A percentile compares a stretch with the other conserved stretches of the same genome.
Evolutionary conservation across 2,113 vertebrate species (phyloP).

Genomic region (Entomyzon cyanotis): DNA sequence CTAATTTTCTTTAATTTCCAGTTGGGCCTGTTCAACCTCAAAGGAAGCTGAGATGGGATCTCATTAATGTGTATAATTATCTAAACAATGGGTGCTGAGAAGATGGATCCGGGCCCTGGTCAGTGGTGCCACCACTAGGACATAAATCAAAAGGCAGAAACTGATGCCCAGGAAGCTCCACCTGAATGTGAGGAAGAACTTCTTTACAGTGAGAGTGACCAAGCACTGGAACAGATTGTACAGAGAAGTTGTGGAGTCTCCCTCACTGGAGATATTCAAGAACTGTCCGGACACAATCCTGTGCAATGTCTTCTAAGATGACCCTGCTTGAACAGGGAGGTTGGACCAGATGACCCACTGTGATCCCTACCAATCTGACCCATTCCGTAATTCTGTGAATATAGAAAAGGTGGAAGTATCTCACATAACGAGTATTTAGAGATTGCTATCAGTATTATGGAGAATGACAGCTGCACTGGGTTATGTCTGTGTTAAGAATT

Average conservation of each 20-base stretch:
- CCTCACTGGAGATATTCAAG: not conserved
- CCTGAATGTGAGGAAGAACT: not conserved
- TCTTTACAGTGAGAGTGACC: not conserved
- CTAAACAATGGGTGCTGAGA: not conserved
- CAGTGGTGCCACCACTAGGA: not conserved
- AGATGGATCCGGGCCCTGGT: not conserved
- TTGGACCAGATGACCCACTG: not conserved
- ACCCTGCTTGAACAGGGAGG: not conserved
- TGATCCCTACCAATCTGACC: too few relatives aligned
- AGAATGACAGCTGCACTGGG: not conserved
- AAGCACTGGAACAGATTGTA: not conserved
- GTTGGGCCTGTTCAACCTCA: not conserved
- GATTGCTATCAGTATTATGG: too few relatives aligned
- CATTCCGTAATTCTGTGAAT: not conserved
- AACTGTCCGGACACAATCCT: not conserved
- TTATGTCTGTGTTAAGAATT: not conserved
- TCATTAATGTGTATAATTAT: not conserved
- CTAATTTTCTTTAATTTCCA: not conserved
- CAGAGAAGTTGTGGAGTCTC: not conserved
- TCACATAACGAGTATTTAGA: not conserved
- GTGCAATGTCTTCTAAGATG: not conserved
- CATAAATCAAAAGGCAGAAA: not conserved
- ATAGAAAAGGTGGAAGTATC: not conserved
- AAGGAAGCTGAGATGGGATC: not conserved
- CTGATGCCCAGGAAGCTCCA: not conserved